Evolutionary conservation across 2,888 invertebrate species (phyloP).

Genomic region (Pterobdella sp.): DNA sequence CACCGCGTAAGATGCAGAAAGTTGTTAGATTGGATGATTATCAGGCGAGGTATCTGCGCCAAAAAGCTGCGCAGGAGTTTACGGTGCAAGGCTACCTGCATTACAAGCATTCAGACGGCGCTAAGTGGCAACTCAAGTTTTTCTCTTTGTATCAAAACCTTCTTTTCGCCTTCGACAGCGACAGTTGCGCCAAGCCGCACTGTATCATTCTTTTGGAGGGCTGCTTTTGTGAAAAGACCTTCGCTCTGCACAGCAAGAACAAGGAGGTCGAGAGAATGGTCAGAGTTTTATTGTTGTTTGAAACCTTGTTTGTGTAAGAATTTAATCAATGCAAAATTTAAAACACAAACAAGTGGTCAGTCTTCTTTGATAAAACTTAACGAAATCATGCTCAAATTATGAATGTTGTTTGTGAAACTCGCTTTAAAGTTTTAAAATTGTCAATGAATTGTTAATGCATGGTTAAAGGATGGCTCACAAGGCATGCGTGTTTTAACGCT

Average conservation of each 20-base stretch:
- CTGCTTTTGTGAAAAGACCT: constrained; percentile 59
- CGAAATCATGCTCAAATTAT: not conserved
- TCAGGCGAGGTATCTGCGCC: constrained; percentile 73
- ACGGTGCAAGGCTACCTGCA: constrained; percentile 74
- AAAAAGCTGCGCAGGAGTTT: constrained; percentile 75
- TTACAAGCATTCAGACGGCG: constrained; percentile 74
- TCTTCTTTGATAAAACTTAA: not conserved
- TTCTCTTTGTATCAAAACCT: constrained; percentile 66
- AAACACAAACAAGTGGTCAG: not conserved
- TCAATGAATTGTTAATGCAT: too few species aligned
- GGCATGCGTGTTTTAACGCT: too few species aligned
- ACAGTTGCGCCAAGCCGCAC: constrained; percentile 68
- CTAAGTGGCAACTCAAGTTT: constrained; percentile 69
- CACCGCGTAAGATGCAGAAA: constrained; percentile 61
- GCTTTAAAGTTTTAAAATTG: not conserved
- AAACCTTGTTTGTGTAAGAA: not conserved
- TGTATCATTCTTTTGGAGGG: constrained; percentile 79
- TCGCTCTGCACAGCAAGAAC: constrained; percentile 36
- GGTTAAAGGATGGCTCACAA: too few species aligned
- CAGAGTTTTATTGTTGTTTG: not conserved
- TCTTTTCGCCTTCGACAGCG: constrained; percentile 81
- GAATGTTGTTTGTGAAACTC: not conserved
- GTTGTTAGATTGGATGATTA: constrained; percentile 72
- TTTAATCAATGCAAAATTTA: not conserved
- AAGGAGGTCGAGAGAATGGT: constrained; percentile 49